Percentiles rank a stretch among this genome's conserved stretches.
phyloP scores from a whole-genome alignment of 2,797 vertebrate genomes.

The Malacoraja senta region DNA sequence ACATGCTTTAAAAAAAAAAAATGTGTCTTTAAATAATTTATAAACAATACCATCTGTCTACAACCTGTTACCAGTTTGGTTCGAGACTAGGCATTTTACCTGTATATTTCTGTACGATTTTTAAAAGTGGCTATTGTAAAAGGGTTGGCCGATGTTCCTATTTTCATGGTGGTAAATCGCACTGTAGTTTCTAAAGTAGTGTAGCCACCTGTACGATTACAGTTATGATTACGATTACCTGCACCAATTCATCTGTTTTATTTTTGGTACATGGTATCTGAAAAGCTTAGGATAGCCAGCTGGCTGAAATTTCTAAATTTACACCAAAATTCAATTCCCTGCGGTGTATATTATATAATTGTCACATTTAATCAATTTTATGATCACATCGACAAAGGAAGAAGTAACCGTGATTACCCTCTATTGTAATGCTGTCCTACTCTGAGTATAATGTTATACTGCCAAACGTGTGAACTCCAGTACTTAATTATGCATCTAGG shows the following conservation, averaged over 20 bases:
- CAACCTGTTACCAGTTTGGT: neutral
- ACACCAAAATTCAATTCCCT: neutral
- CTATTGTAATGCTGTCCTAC: neutral
- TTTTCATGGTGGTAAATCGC: constrained; percentile 15
- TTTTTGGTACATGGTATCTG: neutral
- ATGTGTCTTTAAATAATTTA: neutral
- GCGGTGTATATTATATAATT: neutral
- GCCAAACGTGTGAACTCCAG: neutral
- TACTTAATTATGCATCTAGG: neutral
- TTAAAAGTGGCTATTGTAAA: neutral
- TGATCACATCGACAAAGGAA: neutral
- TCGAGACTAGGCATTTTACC: neutral
- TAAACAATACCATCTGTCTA: neutral
- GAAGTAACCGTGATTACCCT: neutral
- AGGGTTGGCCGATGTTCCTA: neutral
- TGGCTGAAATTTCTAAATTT: neutral
- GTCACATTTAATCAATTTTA: neutral
- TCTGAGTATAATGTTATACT: neutral
- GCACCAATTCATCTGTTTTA: neutral
- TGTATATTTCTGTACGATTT: neutral
- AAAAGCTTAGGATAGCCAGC: neutral
- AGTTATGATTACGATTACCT: no score
- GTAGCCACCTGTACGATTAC: neutral
- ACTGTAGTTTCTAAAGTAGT: neutral
- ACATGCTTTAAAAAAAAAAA: neutral